Base-by-base conservation (phyloP, 2,797 vertebrate species). In the Microtus obscurus region DNA sequence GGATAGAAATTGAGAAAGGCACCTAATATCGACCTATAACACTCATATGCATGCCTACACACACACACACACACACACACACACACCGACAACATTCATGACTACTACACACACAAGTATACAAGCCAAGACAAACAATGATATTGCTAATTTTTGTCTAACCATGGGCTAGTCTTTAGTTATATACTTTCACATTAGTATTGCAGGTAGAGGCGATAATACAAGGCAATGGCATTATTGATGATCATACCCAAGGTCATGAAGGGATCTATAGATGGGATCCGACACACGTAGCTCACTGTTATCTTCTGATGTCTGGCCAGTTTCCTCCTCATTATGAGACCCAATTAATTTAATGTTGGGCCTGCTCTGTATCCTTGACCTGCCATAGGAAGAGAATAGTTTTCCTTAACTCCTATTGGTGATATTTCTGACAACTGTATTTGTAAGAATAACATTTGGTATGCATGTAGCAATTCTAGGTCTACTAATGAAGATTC, bases 371-470 rank as follows among this genome's bases (percentile, higher is more conserved):
- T 67, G 29, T 56, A 71, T 65, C n/a, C 43, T 82, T 79, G 11
- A 40, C 82, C 53, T 37, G 13, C 85, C 48, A 69, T 19, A 87
- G 17, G 23, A 79, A 89, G 59, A 87, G 17, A 56, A 5, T 37
- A 40, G 9, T n/a, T 90, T 90, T 96, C 65, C 56, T 87, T 95
- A 53, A 83, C 31, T 92, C 17, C 16, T 59, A 7, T 17, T 73
- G 53, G 63, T 34, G 43, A 43, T 81, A 86, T 80, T 93, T 79
- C 14, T 17, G 74, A 83, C 19, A 69, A 65, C 48, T 93, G 4
- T 89, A 61, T 77, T 86, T 71, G 48, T 87, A 27, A 94, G 91
- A 83, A 92, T 2, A 71, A 6, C 21, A 48, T 86, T 95, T 81
- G 63, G 23, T 80, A n/a, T 95, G 8, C 43, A 25, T 61, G 10